Evolutionary conservation across 92 coral and sea anemone species (phyloP).

Genomic region (Palythoa caribaeorum): DNA sequence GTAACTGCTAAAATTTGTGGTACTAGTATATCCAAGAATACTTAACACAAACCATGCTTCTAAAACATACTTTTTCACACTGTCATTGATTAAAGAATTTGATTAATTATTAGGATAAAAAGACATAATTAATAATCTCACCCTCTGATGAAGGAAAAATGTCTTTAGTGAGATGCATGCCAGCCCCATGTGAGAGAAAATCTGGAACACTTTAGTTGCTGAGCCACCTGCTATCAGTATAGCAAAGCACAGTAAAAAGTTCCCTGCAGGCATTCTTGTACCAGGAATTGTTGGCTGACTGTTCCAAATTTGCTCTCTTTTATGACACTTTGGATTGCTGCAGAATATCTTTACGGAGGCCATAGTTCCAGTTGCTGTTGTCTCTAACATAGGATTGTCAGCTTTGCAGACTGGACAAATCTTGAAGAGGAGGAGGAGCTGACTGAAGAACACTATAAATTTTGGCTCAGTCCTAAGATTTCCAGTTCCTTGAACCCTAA

Average conservation of each 20-base stretch:
- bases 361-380: conserved; percentile 66
- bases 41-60: conserved; percentile 9
- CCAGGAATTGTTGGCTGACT: conserved; percentile 76
- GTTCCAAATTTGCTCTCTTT: conserved; percentile 46
- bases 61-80: conserved; percentile 3
- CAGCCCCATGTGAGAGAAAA: conserved; percentile 72
- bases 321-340: conserved; percentile 43
- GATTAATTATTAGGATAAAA: conserved; percentile 1
- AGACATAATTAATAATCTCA: conserved; percentile 5
- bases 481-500: conserved; percentile 27
- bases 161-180: conserved; percentile 40
- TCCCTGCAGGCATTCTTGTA: conserved; percentile 70
- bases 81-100: conserved; percentile 5
- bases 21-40: conserved; percentile 7
- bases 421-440: conserved; percentile 67
- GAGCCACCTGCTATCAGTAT: conserved; percentile 64
- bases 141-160: conserved; percentile 16
- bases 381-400: conserved; percentile 52
- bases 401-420: conserved; percentile 61
- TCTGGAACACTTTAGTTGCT: conserved; percentile 60
- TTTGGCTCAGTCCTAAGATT: conserved; percentile 26
- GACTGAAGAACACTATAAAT: conserved; percentile 38
- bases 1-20: conserved; percentile 4
- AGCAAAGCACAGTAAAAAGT: conserved; percentile 68
- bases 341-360: conserved; percentile 66